Evolutionary conservation across 2,888 invertebrate genomes (phyloP).

Genomic region (Teleogryllus oceanicus): DNA sequence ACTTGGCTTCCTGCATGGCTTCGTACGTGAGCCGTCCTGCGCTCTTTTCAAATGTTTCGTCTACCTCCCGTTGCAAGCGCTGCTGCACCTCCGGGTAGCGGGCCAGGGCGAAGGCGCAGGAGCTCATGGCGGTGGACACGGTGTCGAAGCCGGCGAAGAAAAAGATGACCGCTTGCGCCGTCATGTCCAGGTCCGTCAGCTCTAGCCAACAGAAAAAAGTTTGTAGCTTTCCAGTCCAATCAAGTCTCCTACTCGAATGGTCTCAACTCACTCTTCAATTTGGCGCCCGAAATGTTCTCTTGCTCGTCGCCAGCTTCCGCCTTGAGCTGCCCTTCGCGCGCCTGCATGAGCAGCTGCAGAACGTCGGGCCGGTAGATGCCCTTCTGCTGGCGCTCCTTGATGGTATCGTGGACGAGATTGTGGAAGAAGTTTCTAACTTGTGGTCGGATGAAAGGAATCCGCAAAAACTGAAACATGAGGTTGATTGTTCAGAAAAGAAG

Average conservation of each 20-base stretch:
- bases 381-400: background rate
- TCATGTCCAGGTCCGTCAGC: background rate
- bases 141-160: conserved; percentile 7
- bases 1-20: background rate
- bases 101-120: background rate
- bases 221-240: too few species aligned
- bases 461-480: too few species aligned
- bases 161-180: background rate
- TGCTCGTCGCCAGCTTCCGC: background rate
- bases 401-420: background rate
- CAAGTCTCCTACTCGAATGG: too few species aligned
- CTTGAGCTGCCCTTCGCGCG: background rate
- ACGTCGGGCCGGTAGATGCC: background rate
- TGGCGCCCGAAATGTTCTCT: background rate
- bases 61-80: background rate
- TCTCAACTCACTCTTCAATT: too few species aligned
- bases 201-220: background rate
- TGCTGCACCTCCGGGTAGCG: background rate
- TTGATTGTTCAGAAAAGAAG: too few species aligned
- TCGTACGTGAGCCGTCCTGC: background rate
- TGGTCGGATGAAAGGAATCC: too few species aligned
- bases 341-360: background rate
- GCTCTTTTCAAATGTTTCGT: background rate
- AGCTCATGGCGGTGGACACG: background rate
- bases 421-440: background rate